Evolutionary conservation across 92 coral and sea anemone genomes (phyloP), one percentile per base, ranked within the genome.

Genomic region (Palythoa grandis): DNA sequence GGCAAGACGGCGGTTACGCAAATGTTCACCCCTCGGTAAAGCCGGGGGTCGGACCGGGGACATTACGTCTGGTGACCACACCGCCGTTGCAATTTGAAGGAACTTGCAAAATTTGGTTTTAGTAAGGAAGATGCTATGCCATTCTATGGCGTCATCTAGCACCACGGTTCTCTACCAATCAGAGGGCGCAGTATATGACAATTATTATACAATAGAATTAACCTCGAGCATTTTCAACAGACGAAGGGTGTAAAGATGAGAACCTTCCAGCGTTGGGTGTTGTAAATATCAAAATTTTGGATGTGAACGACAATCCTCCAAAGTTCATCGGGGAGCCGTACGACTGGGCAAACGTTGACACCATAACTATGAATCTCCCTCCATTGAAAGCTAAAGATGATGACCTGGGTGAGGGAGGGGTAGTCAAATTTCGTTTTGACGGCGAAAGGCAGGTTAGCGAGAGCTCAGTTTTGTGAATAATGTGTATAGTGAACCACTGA

Each of bases 281-380:
- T 7, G 98, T 96, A 57, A 90, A 92, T 88, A 87, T 96, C 57
- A 80, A 74, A 6, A 86, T 96, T 7, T 79, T 88, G 16, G 99
- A 96, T 78, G 82, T 88, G 57, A 96, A 96, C 83, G 99, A 96
- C 83, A 95, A 95, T 57, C 88, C 99, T 8, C 99, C 99, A 14
- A 83, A 69, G 60, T 96, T 96, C 79, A 13, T 60, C 1, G 38
- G 85, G 53, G 40, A 80, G 25, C 77, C 93, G 22, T 96, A 96
- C 85, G 86, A 83, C 22, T 93, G 90, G 89, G 77, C 69, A 52
- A 88, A 95, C 75, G 65, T 79, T n/a, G 92, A 91, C 71, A 87
- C 88, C 37, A 57, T 53, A 35, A 91, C 67, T 29, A 89, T 84
- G 61, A 77, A 70, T 17, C 89, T 97, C 23, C 89, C 92, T 65